These are phyloP conservation scores for Pogonophryne albipinna DNA, from an alignment of 2,797 vertebrate genomes.

Conservation along the genomic window DNA sequence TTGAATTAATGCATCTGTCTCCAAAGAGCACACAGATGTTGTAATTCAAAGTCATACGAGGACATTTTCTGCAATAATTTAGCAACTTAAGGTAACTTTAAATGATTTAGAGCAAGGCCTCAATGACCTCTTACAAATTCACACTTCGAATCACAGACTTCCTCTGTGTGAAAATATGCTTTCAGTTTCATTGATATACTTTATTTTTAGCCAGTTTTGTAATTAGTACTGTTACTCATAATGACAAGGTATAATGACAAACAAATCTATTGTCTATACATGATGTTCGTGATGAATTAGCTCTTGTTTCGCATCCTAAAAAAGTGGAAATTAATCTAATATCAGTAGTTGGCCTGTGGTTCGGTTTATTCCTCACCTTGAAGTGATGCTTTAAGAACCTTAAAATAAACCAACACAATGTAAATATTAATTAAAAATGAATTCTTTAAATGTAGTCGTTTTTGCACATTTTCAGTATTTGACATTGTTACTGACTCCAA, in stretches of 20 bases:
- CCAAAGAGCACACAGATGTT: background rate
- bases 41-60: background rate
- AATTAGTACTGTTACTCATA: background rate
- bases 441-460: too few relatives aligned
- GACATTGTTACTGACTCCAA: too few relatives aligned
- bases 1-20: too few relatives aligned
- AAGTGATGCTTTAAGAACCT: too few relatives aligned
- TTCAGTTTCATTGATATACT: constrained; percentile 6
- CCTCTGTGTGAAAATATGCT: background rate
- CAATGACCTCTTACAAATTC: background rate
- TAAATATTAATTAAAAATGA: too few relatives aligned
- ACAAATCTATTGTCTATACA: background rate
- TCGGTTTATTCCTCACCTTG: too few relatives aligned
- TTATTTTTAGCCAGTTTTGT: background rate
- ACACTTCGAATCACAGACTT: constrained; percentile 4
- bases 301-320: background rate
- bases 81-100: background rate
- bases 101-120: background rate
- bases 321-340: background rate
- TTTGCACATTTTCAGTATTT: too few relatives aligned
- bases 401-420: too few relatives aligned
- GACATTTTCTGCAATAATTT: too few relatives aligned
- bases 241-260: background rate
- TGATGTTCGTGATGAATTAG: background rate
- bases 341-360: too few relatives aligned